Evolutionary conservation across 2,888 invertebrate genomes (phyloP), one percentile per base, ranked within the genome.

Genomic region (Augochlorella aurata): DNA sequence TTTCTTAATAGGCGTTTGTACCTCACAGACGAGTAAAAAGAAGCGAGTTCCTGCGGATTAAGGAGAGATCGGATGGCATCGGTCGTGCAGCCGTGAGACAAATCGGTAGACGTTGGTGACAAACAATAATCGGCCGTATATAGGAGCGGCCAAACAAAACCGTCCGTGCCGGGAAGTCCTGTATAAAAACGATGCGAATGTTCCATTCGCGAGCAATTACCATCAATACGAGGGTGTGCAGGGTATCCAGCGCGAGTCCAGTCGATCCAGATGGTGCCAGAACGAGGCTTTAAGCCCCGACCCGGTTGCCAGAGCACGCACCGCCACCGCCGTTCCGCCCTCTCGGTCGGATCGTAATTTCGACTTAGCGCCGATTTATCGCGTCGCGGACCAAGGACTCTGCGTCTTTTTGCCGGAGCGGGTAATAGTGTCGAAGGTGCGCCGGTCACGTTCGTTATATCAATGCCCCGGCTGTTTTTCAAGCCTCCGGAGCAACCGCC

Each of bases 301-400:
- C 81, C 80, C 84, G 87, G 82, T 89, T 92, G 92, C 92, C 81
- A 67, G 82, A 90, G 90, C 92, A 92, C 92, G 92, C 90, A 89
- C 89, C 80, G 72, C 79, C 84, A 87, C 85, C 74, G 88, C 63
- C 38, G 29, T 63, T 38, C 82, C 81, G 77, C 73, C 83, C 83
- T 87, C 68, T 49, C 29, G 24, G 90, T 89, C 86, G 90, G 90
- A 92, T 90, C 90, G 91, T 92, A 92, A 92, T 92, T 92, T 92
- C 90, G 90, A 91, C 92, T 92, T 92, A 92, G 90, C 90, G 86
- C 89, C 92, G 90, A 92, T 92, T 92, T 92, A 92, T 92, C 90
- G 90, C 84, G 81, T 81, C 84, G 82, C 77, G 74, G 29, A 47
- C n/a, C 77, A 71, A 73, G 67, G 77, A 74, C 78, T 77, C 81